Base-by-base conservation (phyloP, 2,113 vertebrate species). In the Trematomus loennbergii region DNA sequence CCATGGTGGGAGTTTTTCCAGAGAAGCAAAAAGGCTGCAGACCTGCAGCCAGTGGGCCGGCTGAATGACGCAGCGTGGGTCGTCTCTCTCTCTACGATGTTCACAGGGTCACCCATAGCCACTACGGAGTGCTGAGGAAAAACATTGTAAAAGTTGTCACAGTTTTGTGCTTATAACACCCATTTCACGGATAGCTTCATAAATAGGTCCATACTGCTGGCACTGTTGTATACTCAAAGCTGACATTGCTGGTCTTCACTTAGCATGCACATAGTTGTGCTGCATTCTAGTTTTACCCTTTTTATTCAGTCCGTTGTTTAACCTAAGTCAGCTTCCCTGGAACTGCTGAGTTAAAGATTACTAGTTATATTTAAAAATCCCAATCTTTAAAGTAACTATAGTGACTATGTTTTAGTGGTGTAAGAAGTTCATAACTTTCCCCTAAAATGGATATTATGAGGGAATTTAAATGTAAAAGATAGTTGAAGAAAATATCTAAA, bases 91-190 rank as follows among this genome's bases (percentile, higher is more conserved):
- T 90, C 82, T 12, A 53, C 3, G 53, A 45, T 79, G 78, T 79
- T 89, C 59, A 75, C 53, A 46, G 40, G 61, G 82, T 93, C 84
- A 64, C 93, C 87, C 40, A 91, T 80, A 60, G 13, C 29, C 40
- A 93, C 22, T 1, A 80, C 87, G 29, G 2, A 0, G 53, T 85
- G 82, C 86, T 86, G 53, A 43, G 62, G 5, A 72, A 72, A 59
- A 50, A 75, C 16, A 70, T 46, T 2, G 64, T 48, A 18, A 63
- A 55, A 66, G 82, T 61, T 45, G 22, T 65, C 59, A 71, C 9
- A 3, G 40, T 45, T 59, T 0, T 48, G 22, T 46, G 66, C 16
- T 43, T 54, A 70, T 72, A 18, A 72, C n/a, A 75, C 36, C 9
- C n/a, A 68, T 25, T 72, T 43, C 12, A 63, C 16, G 60, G 29